These are phyloP conservation scores for Arctia plantaginis DNA, from an alignment of 2,888 invertebrate species.

Conservation along the genomic window DNA sequence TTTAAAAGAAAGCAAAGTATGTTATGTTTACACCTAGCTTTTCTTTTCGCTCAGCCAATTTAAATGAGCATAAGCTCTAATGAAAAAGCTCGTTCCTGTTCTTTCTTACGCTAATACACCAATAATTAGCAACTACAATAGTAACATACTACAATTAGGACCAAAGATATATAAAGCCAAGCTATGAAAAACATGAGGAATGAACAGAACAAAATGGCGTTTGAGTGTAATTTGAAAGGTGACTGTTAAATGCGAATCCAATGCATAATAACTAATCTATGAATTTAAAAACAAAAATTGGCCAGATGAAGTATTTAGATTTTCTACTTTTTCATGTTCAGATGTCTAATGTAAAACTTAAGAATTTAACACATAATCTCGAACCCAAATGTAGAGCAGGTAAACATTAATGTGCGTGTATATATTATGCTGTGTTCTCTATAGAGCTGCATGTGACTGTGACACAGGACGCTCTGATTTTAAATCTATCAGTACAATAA, in stretches of 20 bases:
- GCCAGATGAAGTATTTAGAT: no score
- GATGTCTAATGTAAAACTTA: neutral
- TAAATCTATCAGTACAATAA: neutral
- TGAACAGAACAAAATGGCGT: no score
- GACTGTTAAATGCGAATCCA: no score
- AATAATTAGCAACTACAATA: no score
- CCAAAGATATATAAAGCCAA: no score
- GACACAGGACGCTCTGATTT: neutral
- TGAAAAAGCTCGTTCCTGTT: neutral
- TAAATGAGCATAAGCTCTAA: neutral
- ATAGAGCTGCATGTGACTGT: slow-evolving; percentile 20
- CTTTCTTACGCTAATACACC: no score
- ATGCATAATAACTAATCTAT: no score
- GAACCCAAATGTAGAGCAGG: slow-evolving; percentile 9
- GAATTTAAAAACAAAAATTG: no score
- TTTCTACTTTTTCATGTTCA: no score
- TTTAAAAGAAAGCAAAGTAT: neutral
- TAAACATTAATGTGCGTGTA: slow-evolving; percentile 20
- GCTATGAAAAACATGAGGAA: no score
- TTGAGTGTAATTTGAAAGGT: no score
- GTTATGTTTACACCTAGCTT: neutral
- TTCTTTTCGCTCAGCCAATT: neutral
- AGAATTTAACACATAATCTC: neutral
- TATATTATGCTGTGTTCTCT: slow-evolving; percentile 6
- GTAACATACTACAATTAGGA: no score